Base-by-base conservation (phyloP, 2,888 invertebrate genomes). In the Watsonalla binaria region DNA sequence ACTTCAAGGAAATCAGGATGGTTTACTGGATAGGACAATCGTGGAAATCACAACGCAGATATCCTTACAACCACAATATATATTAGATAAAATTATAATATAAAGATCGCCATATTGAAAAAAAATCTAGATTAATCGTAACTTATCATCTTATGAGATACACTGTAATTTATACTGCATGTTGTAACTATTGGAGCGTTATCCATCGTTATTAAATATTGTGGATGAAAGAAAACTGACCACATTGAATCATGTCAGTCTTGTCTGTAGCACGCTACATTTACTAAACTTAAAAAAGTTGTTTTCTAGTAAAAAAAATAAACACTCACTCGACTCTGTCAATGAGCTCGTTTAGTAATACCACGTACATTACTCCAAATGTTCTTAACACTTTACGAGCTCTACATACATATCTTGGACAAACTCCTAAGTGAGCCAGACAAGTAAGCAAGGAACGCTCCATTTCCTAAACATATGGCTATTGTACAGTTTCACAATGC, bases 51-150 rank as follows among this genome's bases (percentile, higher is more conserved):
- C 84, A 90, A 91, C 90, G 86, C 90, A 88, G 79, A 79, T 87
- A 85, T 92, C 92, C 92, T 93, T 93, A 92, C 93, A 93, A 92
- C 93, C 93, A 93, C 93, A 93, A 93, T 93, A 93, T 92, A 93
- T 92, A 92, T 92, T 92, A 92, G 91, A 92, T 91, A 92, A 92
- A 91, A 92, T 91, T 91, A 90, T 90, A 92, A 87, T 91, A 90
- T 90, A 92, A 91, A 88, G 87, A 90, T 91, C 85, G 90, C 90
- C 91, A 88, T 92, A 91, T 90, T 91, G 91, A 92, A 92, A 92
- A 48, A 91, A 87, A 88, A 80, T 80, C 88, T 89, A 89, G 86
- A 88, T 88, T 90, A 88, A 84, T 84, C 82, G 78, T 89, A 89
- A 90, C 90, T 90, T 90, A 89, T 86, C 70, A 86, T 84, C 89